These are phyloP conservation scores for Omphaloscelis lunosa DNA, from an alignment of 2,888 invertebrate species.

Conservation along the genomic window DNA sequence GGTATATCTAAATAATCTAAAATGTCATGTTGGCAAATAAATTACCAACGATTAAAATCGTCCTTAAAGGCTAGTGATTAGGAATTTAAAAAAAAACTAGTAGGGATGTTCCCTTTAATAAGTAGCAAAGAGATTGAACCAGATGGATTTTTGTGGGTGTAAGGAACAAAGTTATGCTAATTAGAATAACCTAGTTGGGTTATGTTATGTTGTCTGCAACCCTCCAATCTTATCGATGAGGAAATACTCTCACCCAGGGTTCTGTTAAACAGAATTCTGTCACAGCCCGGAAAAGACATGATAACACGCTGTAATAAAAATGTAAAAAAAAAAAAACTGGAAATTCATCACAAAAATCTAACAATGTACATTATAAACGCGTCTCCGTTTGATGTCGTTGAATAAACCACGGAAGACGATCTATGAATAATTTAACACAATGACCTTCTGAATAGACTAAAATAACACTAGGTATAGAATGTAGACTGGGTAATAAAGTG, in stretches of 20 bases:
- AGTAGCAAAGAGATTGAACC: not conserved
- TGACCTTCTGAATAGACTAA: conserved; percentile 44
- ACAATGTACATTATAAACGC: not conserved
- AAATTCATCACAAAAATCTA: not conserved
- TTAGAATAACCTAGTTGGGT: not conserved
- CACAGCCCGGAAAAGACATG: not conserved
- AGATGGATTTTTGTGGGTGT: not conserved
- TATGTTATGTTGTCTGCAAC: not conserved
- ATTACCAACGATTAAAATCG: not conserved
- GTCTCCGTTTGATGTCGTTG: conserved; percentile 4
- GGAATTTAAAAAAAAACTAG: too few relatives aligned
- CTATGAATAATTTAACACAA: conserved; percentile 27
- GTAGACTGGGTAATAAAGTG: conserved; percentile 1
- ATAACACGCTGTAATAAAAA: not conserved
- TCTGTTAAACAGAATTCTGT: not conserved
- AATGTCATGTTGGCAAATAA: not conserved
- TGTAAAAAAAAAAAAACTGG: conserved; percentile 2
- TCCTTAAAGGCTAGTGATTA: not conserved
- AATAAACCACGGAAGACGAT: conserved; percentile 44
- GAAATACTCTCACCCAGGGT: too few relatives aligned
- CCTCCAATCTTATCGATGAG: not conserved
- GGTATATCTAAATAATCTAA: not conserved
- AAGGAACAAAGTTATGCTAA: not conserved
- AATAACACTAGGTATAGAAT: conserved; percentile 21
- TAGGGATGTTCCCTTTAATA: not conserved